Evolutionary conservation across 2,113 vertebrate genomes (phyloP).

Genomic region (Carollia perspicillata): DNA sequence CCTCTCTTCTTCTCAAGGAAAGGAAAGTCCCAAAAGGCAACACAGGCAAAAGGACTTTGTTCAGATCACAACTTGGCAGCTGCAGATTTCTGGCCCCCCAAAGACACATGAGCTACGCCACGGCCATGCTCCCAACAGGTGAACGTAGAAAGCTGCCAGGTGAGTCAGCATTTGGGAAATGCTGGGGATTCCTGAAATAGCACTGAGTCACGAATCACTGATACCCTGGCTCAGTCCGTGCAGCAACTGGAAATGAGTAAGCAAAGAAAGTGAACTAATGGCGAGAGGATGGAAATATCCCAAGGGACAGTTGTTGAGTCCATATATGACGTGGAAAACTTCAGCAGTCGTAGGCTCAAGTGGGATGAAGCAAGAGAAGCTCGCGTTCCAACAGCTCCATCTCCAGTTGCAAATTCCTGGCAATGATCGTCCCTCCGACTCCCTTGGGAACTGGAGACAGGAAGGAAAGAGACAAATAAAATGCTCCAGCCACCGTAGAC

Average conservation of each 20-base stretch:
- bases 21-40: background rate
- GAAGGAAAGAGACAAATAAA: background rate
- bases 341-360: slow-evolving; percentile 15
- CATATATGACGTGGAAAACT: slow-evolving; percentile 34
- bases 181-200: slow-evolving; percentile 77
- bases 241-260: slow-evolving; percentile 62
- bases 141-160: background rate
- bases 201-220: slow-evolving; percentile 68
- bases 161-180: slow-evolving; percentile 70
- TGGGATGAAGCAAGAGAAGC: slow-evolving; percentile 60
- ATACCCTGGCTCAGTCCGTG: slow-evolving; percentile 40
- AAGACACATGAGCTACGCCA: slow-evolving; percentile 48
- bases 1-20: background rate
- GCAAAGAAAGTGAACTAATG: slow-evolving; percentile 51
- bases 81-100: background rate
- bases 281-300: slow-evolving; percentile 57
- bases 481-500: background rate
- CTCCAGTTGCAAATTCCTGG: background rate
- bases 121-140: slow-evolving; percentile 77
- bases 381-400: slow-evolving; percentile 1
- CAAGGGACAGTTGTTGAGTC: slow-evolving; percentile 66
- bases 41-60: background rate
- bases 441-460: background rate
- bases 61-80: background rate
- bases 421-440: background rate